Evolutionary conservation across 1,140 invertebrate genomes (phyloP).

Genomic region (Euwallacea fornicatus): DNA sequence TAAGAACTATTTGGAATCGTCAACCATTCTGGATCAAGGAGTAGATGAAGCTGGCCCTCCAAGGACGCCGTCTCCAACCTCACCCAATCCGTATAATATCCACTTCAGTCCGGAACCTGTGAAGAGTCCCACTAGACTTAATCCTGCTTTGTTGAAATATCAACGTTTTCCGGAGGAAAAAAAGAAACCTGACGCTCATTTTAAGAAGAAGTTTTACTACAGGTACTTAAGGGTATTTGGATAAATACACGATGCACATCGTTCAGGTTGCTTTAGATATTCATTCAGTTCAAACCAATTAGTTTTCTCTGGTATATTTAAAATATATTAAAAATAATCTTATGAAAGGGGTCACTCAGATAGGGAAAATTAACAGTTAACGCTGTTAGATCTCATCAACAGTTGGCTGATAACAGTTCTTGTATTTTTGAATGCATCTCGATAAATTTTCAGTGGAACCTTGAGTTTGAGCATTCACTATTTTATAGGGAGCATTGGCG

Average conservation of each 20-base stretch:
- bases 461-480: neutral
- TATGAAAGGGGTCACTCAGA: too few relatives aligned
- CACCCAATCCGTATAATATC: slow-evolving; percentile 55
- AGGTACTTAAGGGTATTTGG: neutral
- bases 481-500: slow-evolving; percentile 63
- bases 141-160: slow-evolving; percentile 63
- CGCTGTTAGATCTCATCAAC: too few relatives aligned
- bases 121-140: slow-evolving; percentile 44
- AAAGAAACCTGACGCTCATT: slow-evolving; percentile 63
- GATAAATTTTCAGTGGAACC: too few relatives aligned
- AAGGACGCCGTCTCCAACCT: slow-evolving; percentile 68
- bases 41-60: slow-evolving; percentile 62
- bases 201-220: slow-evolving; percentile 76
- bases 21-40: slow-evolving; percentile 54
- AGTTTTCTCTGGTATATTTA: too few relatives aligned
- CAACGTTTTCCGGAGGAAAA: slow-evolving; percentile 63
- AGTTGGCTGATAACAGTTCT: too few relatives aligned
- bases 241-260: too few relatives aligned
- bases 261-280: too few relatives aligned
- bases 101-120: slow-evolving; percentile 53
- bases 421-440: too few relatives aligned
- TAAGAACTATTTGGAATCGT: slow-evolving; percentile 54
- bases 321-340: too few relatives aligned
- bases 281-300: too few relatives aligned
- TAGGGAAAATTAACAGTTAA: too few relatives aligned